phyloP scores from a whole-genome alignment of 2,888 invertebrate genomes.

The Gandaritis pyraliata region DNA sequence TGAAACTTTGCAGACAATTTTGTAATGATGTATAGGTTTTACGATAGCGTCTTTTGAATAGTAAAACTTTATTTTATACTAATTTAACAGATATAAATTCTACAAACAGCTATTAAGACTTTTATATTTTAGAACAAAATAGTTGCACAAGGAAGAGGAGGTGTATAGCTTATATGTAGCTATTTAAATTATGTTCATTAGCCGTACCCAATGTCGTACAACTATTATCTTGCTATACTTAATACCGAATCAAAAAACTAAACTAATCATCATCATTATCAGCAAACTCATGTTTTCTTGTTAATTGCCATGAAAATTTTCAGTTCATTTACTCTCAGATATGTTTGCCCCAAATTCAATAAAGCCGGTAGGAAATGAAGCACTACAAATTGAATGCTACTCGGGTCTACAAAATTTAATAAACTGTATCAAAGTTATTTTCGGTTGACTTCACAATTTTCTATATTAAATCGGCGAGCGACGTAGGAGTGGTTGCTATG shows the following conservation, averaged over 20 bases:
- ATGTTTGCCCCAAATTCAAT: constrained; percentile 32
- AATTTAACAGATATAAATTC: too few relatives aligned
- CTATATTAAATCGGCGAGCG: constrained; percentile 78
- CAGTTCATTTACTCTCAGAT: constrained; percentile 27
- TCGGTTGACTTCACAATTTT: constrained; percentile 79
- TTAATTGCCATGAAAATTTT: constrained; percentile 15
- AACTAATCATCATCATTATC: too few relatives aligned
- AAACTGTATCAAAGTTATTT: constrained; percentile 71
- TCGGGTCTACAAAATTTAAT: constrained; percentile 72
- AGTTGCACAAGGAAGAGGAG: too few relatives aligned
- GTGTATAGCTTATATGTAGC: too few relatives aligned
- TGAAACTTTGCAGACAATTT: not conserved
- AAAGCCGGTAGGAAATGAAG: constrained; percentile 31
- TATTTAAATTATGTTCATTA: too few relatives aligned
- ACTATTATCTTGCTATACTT: too few relatives aligned
- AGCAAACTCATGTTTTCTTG: not conserved
- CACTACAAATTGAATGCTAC: constrained; percentile 41
- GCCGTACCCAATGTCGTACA: too few relatives aligned
- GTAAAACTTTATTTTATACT: too few relatives aligned
- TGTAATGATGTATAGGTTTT: not conserved
- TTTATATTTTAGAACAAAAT: too few relatives aligned
- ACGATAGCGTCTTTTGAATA: too few relatives aligned
- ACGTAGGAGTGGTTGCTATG: constrained; percentile 78
- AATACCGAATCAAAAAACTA: too few relatives aligned
- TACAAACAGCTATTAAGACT: too few relatives aligned